Evolutionary conservation across 30 jellyfish, hydroid and myxozoan genomes (phyloP), one percentile per base, ranked within the genome.

Genomic region (Clytia hemisphaerica): DNA sequence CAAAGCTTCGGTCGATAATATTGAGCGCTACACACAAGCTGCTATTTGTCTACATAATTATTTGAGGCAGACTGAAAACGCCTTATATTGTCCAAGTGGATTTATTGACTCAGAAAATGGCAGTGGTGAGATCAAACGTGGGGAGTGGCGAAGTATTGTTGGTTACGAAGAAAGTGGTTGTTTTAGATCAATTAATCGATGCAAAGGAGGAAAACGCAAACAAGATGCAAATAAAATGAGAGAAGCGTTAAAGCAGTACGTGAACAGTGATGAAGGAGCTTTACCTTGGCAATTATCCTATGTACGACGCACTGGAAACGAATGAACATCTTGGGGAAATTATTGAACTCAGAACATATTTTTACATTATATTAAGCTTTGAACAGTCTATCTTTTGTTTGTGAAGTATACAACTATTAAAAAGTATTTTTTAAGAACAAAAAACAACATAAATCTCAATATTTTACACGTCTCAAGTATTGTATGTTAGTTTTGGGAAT

Each of bases 51-150:
- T 58, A 28, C 86, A 74, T 45, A 42, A 74, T 32, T 74, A 74
- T 34, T 54, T 74, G 58, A 30, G 55, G 18, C 70, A 58, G 59
- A 74, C 79, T n/a, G 63, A 38, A 42, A 59, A 58, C 49, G 32
- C 86, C 25, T 45, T 5, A 6, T 55, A 73, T 36, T 38, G 59
- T 31, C 86, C 86, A 2, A 30, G 38, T 4, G 86, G 71, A 66
- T 74, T 74, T 74, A 70, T 62, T 58, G 86, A 74, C 63, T 14
- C 54, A 6, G 36, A 50, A 57, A 37, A 73, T 58, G 42, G 53
- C 37, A 4, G 45, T 38, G 71, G 86, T 16, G 48, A 44, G 45
- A 58, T 58, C 47, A 26, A 29, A 18, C 71, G 70, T 26, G 86
- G 86, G 46, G 63, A 38, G 25, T 74, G 86, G 86, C 63, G 78